phyloP scores from a whole-genome alignment of 2,797 vertebrate species.

The Cetoscarus ocellatus region DNA sequence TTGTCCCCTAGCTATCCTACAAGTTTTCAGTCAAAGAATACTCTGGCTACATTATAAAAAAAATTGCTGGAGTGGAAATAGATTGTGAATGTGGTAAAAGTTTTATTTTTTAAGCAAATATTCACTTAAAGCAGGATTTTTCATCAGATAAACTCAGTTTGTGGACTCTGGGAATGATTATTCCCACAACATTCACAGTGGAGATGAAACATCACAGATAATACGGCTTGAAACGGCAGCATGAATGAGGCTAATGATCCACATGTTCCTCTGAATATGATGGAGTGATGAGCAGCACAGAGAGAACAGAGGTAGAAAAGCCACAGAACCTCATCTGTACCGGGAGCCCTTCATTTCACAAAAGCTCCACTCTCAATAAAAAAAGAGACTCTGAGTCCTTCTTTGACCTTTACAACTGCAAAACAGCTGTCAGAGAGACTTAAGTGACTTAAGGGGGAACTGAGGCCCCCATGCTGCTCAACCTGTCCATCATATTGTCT shows the following conservation, averaged over 20 bases:
- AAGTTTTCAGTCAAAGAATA: too few species aligned
- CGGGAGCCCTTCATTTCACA: slow-evolving; percentile 51
- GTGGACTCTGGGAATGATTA: too few species aligned
- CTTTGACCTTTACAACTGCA: slow-evolving; percentile 69
- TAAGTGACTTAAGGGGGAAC: slow-evolving; percentile 58
- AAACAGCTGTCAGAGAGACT: slow-evolving; percentile 51
- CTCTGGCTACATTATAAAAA: too few species aligned
- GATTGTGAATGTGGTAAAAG: too few species aligned
- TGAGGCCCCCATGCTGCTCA: slow-evolving; percentile 46
- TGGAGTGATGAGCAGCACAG: too few species aligned
- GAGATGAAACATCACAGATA: too few species aligned
- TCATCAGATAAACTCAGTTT: too few species aligned
- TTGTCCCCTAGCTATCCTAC: too few species aligned
- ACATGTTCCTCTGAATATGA: slow-evolving; percentile 30
- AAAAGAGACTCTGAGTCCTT: slow-evolving; percentile 22
- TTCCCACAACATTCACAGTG: too few species aligned
- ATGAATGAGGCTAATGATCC: background rate
- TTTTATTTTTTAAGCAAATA: too few species aligned
- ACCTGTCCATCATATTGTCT: slow-evolving; percentile 67
- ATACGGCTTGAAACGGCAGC: background rate
- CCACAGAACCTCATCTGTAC: slow-evolving; percentile 15
- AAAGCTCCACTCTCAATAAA: slow-evolving; percentile 60
- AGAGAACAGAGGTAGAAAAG: slow-evolving; percentile 40
- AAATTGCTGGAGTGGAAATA: too few species aligned
- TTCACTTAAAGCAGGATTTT: too few species aligned